Base-by-base conservation (phyloP, 2,113 vertebrate genomes). In the Turnix velox region DNA sequence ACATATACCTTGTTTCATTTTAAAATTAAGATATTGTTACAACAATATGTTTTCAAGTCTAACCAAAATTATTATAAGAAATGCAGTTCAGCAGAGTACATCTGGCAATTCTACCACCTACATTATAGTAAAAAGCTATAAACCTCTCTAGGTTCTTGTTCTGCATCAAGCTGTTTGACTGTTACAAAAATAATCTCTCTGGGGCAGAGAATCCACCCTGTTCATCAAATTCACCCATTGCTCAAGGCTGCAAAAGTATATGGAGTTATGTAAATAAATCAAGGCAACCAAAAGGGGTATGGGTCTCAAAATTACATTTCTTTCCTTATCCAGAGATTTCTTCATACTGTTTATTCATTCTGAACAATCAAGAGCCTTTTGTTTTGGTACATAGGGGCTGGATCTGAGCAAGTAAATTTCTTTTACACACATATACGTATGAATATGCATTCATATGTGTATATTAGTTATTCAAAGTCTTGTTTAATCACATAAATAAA, bases 1-100 rank as follows among this genome's bases (percentile, higher is more conserved):
- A 88, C 24, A 71, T n/a, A 90, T 57, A 57, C 14, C 45, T 88
- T 66, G 18, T 61, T 89, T 71, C 24, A 39, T 72, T 72, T 81
- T 92, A 84, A 71, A 92, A 92, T 7, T 45, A 45, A 95, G 77
- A 80, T 35, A 59, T 65, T 43, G 17, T 68, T 79, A 61, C 61
- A 84, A 74, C 46, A 76, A 69, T 37, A 22, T 43, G 18, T 51
- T 90, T 90, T 81, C 40, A 40, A 33, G 82, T 88, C 57, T 69
- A 88, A 67, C 37, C 27, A 84, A 91, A 87, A 62, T 91, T 92
- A 84, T 42, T 61, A 88, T 88, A 88, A 77, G 49, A 92, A 76
- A 65, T 80, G 73, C 81, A 73, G 79, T 93, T 90, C 79, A 87
- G 35, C 58, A 39, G 49, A 11, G 5, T 75, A 63, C 63, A 76